Conservation (phyloP, 1,140 invertebrate species). For the Goniozus legneri region DNA sequence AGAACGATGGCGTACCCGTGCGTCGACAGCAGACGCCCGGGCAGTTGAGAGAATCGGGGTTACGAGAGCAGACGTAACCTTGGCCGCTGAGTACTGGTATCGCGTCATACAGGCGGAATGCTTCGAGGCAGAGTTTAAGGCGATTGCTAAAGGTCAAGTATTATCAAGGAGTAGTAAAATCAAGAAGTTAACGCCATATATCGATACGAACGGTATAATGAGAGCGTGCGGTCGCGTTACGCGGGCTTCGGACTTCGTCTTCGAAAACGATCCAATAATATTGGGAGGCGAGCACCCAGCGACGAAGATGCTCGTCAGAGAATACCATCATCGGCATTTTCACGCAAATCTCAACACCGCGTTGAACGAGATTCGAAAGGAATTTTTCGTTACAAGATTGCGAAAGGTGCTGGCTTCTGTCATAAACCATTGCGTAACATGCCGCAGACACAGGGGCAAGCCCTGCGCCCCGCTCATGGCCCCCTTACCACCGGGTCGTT, state of each 20-base stretch:
- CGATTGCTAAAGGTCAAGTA: not conserved
- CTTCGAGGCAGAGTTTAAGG: not conserved
- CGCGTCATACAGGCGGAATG: not conserved
- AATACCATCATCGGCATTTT: not conserved
- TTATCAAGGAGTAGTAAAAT: not conserved
- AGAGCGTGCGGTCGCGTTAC: not conserved
- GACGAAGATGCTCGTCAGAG: not conserved
- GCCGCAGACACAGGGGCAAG: not conserved
- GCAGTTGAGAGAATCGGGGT: not conserved
- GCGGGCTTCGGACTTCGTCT: too few species aligned
- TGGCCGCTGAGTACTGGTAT: not conserved
- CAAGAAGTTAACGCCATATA: not conserved
- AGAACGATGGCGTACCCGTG: not conserved
- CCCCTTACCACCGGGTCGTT: not conserved
- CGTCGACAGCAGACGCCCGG: not conserved
- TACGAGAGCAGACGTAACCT: not conserved
- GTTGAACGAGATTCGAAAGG: slow-evolving; percentile 5
- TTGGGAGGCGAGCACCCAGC: not conserved
- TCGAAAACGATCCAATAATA: slow-evolving; percentile 1
- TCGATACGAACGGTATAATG: not conserved
- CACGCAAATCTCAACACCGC: slow-evolving; percentile 2
- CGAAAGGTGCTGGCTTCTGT: not conserved
- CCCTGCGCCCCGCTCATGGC: not conserved
- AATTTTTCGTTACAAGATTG: not conserved
- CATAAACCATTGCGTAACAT: not conserved